phyloP scores from a whole-genome alignment of 1,140 invertebrate genomes.

The Cecropterus lyciades region DNA sequence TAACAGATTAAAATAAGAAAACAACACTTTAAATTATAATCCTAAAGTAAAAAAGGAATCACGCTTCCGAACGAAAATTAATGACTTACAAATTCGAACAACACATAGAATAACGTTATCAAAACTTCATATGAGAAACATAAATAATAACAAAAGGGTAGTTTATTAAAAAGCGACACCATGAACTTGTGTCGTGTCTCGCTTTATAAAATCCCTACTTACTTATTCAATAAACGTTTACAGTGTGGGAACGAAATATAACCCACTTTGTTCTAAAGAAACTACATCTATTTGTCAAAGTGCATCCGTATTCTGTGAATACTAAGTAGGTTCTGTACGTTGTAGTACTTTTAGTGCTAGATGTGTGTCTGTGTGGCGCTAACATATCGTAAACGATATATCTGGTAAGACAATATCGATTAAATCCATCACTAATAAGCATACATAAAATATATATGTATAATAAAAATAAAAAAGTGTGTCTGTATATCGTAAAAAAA shows the following conservation, averaged over 20 bases:
- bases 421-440: too few relatives aligned
- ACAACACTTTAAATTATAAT: not conserved
- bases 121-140: not conserved
- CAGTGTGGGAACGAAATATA: constrained; percentile 72
- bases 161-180: constrained; percentile 25
- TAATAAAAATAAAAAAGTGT: too few relatives aligned
- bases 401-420: too few relatives aligned
- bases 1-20: not conserved
- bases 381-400: too few relatives aligned
- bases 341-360: too few relatives aligned
- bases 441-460: too few relatives aligned
- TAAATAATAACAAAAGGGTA: constrained; percentile 7
- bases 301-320: constrained; percentile 63
- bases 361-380: too few relatives aligned
- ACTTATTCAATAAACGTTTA: constrained; percentile 74
- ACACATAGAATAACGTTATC: not conserved
- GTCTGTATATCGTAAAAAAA: too few relatives aligned
- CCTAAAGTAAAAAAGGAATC: not conserved
- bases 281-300: constrained; percentile 70
- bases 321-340: constrained; percentile 46
- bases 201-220: constrained; percentile 65
- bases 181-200: constrained; percentile 36
- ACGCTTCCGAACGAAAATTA: not conserved
- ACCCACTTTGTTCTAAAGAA: constrained; percentile 69
- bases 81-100: not conserved